phyloP scores from a whole-genome alignment of 2,113 vertebrate species.

The Anas platyrhynchos region DNA sequence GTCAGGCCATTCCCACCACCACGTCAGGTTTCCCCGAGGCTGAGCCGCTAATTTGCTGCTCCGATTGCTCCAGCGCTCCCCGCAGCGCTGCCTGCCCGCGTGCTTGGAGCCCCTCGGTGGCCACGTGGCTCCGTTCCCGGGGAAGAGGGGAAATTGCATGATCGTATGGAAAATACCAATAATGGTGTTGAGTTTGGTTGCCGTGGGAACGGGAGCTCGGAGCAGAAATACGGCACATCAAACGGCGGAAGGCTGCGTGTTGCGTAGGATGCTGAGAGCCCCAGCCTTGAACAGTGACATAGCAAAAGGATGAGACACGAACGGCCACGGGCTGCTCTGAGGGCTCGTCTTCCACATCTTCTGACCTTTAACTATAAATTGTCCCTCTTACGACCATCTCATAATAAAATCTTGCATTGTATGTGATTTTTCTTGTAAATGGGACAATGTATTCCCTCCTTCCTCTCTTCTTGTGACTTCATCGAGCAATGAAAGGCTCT shows the following conservation, averaged over 20 bases:
- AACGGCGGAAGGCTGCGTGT: not conserved
- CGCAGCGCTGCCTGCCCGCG: not conserved
- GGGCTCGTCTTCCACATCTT: not conserved
- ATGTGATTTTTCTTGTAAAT: not conserved
- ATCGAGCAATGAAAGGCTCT: not conserved
- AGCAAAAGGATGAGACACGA: not conserved
- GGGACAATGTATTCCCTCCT: not conserved
- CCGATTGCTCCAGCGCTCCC: not conserved
- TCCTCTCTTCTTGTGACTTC: not conserved
- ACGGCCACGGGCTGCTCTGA: not conserved
- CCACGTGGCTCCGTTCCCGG: not conserved
- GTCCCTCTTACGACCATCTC: not conserved
- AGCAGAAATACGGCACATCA: not conserved
- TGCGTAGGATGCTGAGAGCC: constrained; percentile 15
- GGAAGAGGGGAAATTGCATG: constrained; percentile 38
- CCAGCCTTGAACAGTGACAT: constrained; percentile 38
- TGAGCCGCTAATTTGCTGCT: not conserved
- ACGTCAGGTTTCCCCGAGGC: not conserved
- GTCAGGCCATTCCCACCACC: not conserved
- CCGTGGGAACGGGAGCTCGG: not conserved
- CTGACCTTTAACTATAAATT: constrained; percentile 61
- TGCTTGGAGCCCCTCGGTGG: not conserved
- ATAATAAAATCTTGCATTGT: not conserved
- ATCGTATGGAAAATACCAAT: constrained; percentile 43
- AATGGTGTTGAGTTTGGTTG: constrained; percentile 53